A percentile compares a stretch with the other conserved stretches of the same genome.
Evolutionary conservation across 1,140 invertebrate species (phyloP).

Genomic region (Eurosta solidaginis): DNA sequence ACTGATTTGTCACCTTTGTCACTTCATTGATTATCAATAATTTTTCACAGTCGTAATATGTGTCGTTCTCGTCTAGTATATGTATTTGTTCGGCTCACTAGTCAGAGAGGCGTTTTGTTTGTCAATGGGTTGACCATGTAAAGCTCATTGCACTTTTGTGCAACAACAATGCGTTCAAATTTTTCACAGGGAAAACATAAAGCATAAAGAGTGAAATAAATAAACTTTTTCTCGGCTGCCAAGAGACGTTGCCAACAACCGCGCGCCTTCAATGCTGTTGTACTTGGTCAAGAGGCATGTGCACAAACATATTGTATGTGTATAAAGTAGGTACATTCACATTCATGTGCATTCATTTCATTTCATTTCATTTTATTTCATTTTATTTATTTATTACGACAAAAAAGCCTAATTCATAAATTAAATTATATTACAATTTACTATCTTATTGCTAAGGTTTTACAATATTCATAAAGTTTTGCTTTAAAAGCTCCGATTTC

Average conservation of each 20-base stretch:
- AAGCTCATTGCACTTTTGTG: conserved; percentile 26
- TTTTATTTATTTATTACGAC: no score
- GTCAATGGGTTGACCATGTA: neutral
- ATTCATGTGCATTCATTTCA: conserved; percentile 10
- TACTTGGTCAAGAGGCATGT: conserved; percentile 14
- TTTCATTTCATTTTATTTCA: no score
- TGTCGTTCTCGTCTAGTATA: neutral
- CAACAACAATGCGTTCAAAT: conserved; percentile 6
- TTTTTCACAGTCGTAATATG: neutral
- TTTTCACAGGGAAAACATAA: neutral
- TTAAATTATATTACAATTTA: no score
- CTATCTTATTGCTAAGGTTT: no score
- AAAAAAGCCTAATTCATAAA: no score
- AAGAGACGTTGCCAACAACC: neutral
- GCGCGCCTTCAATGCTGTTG: neutral
- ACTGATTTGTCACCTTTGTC: no score
- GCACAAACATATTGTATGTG: neutral
- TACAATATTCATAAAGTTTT: no score
- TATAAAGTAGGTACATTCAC: neutral
- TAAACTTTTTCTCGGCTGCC: neutral
- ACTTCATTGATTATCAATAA: conserved; percentile 9
- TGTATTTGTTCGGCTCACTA: neutral
- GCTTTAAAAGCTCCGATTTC: no score
- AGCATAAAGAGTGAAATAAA: no score
- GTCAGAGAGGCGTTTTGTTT: neutral